Percentiles rank a stretch among this genome's conserved stretches.
phyloP scores from a whole-genome alignment of 2,113 vertebrate species.

The Salvelinus fontinalis region DNA sequence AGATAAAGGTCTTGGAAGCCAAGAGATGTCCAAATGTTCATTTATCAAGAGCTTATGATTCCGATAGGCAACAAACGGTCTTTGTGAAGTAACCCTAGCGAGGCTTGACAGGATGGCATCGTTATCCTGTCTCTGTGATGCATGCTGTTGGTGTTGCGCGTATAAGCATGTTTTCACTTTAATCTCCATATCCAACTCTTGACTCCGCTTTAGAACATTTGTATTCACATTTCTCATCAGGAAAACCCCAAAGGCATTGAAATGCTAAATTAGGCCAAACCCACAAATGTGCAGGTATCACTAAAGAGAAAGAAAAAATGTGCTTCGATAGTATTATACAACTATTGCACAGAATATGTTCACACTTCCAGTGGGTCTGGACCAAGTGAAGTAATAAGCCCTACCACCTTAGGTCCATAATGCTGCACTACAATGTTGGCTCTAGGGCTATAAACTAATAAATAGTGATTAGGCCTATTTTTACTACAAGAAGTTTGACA shows the following conservation, averaged over 20 bases:
- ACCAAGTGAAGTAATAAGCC: too few relatives aligned
- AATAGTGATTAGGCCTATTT: too few relatives aligned
- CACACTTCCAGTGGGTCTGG: too few relatives aligned
- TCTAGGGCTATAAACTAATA: too few relatives aligned
- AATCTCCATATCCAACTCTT: not conserved
- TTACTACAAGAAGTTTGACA: too few relatives aligned
- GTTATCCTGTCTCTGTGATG: constrained; percentile 64
- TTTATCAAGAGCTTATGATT: constrained; percentile 71
- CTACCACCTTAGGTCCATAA: too few relatives aligned
- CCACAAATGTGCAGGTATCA: too few relatives aligned
- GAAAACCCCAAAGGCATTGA: too few relatives aligned
- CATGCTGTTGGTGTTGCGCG: constrained; percentile 58
- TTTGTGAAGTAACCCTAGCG: not conserved
- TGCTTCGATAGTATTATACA: not conserved
- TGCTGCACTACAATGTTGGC: too few relatives aligned
- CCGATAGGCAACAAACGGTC: constrained; percentile 52
- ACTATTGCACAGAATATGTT: not conserved
- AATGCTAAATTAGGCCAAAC: too few relatives aligned
- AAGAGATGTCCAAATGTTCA: constrained; percentile 52
- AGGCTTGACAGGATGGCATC: constrained; percentile 59
- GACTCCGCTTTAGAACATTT: too few relatives aligned
- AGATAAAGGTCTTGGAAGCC: constrained; percentile 45
- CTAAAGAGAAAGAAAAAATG: not conserved
- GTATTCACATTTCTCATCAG: too few relatives aligned
- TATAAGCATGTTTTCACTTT: constrained; percentile 9